Conservation (phyloP, 2,888 invertebrate genomes). For the Acanthococcus lagerstroemiae region DNA sequence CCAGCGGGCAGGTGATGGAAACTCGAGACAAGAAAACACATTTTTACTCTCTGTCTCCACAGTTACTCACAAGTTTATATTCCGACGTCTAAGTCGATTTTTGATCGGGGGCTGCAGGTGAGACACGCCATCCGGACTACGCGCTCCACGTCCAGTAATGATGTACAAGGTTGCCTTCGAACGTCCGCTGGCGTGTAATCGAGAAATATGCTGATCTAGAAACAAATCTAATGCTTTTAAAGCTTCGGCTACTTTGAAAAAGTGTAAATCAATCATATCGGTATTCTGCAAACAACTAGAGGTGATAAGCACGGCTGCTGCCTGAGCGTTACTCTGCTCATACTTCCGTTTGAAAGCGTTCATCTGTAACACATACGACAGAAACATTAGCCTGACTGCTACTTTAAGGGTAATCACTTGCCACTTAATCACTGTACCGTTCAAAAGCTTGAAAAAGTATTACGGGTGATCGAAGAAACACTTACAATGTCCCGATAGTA, state of each 20-base stretch:
- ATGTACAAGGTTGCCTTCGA: slow-evolving; percentile 6
- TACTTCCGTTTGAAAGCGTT: slow-evolving; percentile 20
- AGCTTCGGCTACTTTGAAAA: slow-evolving; percentile 31
- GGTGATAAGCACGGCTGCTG: slow-evolving; percentile 17
- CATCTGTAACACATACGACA: slow-evolving; percentile 15
- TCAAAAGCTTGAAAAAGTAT: no score
- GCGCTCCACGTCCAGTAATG: slow-evolving; percentile 19
- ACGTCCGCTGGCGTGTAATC: not conserved
- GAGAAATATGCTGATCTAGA: slow-evolving; percentile 31
- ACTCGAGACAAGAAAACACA: no score
- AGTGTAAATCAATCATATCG: slow-evolving; percentile 24
- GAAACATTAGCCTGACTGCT: no score
- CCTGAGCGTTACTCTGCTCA: slow-evolving; percentile 16
- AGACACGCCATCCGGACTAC: slow-evolving; percentile 16
- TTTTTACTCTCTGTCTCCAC: not conserved
- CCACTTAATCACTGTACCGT: no score
- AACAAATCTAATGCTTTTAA: slow-evolving; percentile 29
- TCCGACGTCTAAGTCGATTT: slow-evolving; percentile 6
- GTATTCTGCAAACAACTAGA: slow-evolving; percentile 9
- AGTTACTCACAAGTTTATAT: slow-evolving; percentile 20
- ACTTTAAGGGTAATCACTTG: no score
- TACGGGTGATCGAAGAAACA: no score
- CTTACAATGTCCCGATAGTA: slow-evolving; percentile 23
- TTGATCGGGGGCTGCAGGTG: slow-evolving; percentile 21
- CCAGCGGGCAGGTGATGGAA: no score